A percentile compares a stretch with the other conserved stretches of the same genome.
Conservation (phyloP, 2,797 vertebrate species). For the Amphiprion clarkii region DNA sequence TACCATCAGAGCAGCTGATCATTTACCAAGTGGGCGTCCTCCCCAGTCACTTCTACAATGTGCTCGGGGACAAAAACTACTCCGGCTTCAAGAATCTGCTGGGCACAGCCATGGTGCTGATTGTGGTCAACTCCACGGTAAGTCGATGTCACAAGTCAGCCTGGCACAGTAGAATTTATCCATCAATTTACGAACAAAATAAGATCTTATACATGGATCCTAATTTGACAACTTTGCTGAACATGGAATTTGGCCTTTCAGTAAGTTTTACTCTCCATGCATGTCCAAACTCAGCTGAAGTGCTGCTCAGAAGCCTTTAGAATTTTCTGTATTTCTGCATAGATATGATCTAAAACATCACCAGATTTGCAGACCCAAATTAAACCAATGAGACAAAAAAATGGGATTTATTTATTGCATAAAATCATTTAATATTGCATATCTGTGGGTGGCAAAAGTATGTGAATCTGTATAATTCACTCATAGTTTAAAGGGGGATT, state of each 20-base stretch:
- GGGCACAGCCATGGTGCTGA: slow-evolving; percentile 86
- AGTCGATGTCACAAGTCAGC: slow-evolving; percentile 60
- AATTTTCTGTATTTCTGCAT: too few species aligned
- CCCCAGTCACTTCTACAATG: slow-evolving; percentile 94
- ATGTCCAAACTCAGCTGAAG: background rate
- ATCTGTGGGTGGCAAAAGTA: too few species aligned
- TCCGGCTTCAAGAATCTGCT: slow-evolving; percentile 87
- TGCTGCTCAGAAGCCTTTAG: too few species aligned
- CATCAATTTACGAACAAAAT: background rate
- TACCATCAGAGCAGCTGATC: slow-evolving; percentile 91
- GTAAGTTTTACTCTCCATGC: background rate
- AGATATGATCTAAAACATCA: too few species aligned
- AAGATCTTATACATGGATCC: too few species aligned
- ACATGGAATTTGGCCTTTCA: slow-evolving; percentile 15
- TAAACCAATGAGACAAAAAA: too few species aligned
- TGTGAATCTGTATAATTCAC: too few species aligned
- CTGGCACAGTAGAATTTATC: background rate
- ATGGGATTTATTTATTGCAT: too few species aligned
- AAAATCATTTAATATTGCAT: too few species aligned
- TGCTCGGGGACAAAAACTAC: slow-evolving; percentile 90
- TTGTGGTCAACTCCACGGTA: slow-evolving; percentile 92
- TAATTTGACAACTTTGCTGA: too few species aligned
- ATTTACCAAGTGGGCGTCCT: slow-evolving; percentile 97
- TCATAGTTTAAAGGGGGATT: too few species aligned
- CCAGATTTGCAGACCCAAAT: too few species aligned